phyloP scores from a whole-genome alignment of 2,888 invertebrate species.

The Falcaria lacertinaria region DNA sequence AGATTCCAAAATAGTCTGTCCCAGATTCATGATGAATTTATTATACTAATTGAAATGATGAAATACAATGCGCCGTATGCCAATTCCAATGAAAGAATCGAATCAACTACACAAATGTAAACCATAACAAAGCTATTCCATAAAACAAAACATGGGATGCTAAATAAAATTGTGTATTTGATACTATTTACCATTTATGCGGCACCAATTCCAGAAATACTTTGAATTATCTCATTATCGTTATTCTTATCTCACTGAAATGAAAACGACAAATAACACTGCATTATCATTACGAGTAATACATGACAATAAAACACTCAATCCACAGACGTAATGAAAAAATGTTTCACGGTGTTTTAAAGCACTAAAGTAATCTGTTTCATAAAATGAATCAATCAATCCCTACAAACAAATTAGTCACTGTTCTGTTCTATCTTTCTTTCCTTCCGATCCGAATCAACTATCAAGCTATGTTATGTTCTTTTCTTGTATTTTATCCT shows the following conservation, averaged over 20 bases:
- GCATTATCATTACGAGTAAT: not conserved
- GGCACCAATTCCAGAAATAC: constrained; percentile 14
- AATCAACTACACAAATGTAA: no score
- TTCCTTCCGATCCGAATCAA: no score
- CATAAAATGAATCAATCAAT: no score
- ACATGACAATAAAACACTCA: not conserved
- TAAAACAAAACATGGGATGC: not conserved
- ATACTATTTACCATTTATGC: not conserved
- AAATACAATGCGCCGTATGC: no score
- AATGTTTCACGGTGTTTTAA: not conserved
- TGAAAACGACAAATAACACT: constrained; percentile 32
- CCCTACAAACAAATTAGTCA: no score
- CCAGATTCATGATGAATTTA: no score
- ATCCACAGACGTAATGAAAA: not conserved
- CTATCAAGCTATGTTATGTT: no score
- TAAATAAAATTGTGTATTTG: constrained; percentile 1
- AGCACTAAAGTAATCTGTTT: not conserved
- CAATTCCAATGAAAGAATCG: no score
- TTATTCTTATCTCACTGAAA: constrained; percentile 65
- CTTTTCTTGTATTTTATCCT: no score
- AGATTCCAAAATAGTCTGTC: no score
- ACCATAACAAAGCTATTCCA: not conserved
- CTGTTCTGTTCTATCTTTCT: no score
- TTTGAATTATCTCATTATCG: constrained; percentile 64
- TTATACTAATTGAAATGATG: no score